Evolutionary conservation across 35 echinoderm and acorn worm species (phyloP), one percentile per base, ranked within the genome.

Genomic region (Lytechinus variegatus): DNA sequence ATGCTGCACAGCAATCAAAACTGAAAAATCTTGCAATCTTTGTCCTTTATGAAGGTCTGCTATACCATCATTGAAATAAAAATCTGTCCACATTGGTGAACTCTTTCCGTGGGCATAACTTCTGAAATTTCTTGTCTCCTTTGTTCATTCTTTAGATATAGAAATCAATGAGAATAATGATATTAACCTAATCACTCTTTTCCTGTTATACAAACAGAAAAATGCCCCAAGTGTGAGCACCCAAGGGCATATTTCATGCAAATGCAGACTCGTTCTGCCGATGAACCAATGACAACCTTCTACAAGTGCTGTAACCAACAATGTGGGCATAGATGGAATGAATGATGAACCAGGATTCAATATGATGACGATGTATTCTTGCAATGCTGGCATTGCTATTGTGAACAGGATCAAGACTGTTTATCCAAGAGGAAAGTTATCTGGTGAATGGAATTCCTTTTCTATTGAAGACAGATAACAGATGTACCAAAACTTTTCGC

Each of bases 251-350:
- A 96, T 95, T 99, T 99, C 95, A 99, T 99, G 98, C 98, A 99
- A 91, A 97, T 99, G 27, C 98, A 99, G 92, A 99, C 98, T 53
- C 95, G 98, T 53, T 99, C 98, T 54, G 98, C 98, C 58, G 98
- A 99, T 97, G 98, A 99, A 89, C 98, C 98, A 27, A 99, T 99
- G 98, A 99, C 98, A 51, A 99, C 95, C 9, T 99, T 99, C 94
- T 99, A 99, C 89, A 99, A 99, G 92, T 99, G 98, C 93, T 99
- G 98, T 91, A 97, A 86, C 54, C 58, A 66, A 56, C 95, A 97
- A 87, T 99, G 98, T 95, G 98, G 98, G 10, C 97, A 99, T 95
- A 66, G 98, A 86, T 99, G 98, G 98, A 94, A 95, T 60, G 98
- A 99, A 54, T 98, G 91, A 95, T 28, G 19, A 24, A 92, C 58